Percentiles rank a stretch among this genome's conserved stretches.
phyloP scores from a whole-genome alignment of 2,113 vertebrate species.

The Orycteropus afer region DNA sequence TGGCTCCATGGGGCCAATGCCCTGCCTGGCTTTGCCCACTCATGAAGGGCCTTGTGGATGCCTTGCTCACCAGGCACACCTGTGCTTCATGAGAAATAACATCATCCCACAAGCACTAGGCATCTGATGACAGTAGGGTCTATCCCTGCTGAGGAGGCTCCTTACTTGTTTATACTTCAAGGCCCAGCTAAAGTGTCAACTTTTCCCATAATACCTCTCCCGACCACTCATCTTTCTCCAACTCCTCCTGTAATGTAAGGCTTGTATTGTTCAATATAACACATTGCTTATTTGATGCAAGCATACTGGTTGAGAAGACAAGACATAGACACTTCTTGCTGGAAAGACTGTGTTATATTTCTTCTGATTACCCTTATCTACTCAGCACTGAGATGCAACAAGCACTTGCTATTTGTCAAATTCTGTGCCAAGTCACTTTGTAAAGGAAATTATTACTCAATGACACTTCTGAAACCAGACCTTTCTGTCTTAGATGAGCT shows the following conservation, averaged over 20 bases:
- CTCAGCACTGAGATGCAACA: background rate
- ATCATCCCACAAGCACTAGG: background rate
- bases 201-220: background rate
- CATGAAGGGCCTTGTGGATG: background rate
- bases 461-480: background rate
- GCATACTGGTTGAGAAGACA: background rate
- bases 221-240: background rate
- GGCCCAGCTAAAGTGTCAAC: background rate
- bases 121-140: background rate
- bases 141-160: background rate
- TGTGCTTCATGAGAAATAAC: background rate
- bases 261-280: background rate
- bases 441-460: background rate
- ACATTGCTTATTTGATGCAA: background rate
- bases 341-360: background rate
- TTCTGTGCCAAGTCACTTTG: background rate
- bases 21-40: background rate
- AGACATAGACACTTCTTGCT: background rate
- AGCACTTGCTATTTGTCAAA: background rate
- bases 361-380: background rate
- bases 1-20: background rate
- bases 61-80: background rate
- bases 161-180: background rate
- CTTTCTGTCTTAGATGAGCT: background rate
- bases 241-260: too few relatives aligned